Evolutionary conservation across 2,888 invertebrate species (phyloP).

Genomic region (Lumbricus terrestris): DNA sequence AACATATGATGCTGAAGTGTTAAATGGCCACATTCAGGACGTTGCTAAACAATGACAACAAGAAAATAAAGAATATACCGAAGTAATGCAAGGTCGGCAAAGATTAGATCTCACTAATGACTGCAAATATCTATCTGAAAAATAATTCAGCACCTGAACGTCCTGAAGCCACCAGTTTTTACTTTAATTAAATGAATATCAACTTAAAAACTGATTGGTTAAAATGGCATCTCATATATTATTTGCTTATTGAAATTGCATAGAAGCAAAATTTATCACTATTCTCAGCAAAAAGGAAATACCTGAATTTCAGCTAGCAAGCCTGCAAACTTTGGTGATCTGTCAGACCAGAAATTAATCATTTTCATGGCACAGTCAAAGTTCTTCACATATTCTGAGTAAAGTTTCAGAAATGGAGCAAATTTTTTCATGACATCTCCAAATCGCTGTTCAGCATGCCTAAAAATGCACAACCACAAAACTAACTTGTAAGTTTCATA

Average conservation of each 20-base stretch:
- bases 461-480: background rate
- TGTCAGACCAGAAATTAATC: conserved; percentile 65
- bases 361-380: conserved; percentile 68
- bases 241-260: background rate
- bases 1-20: conserved; percentile 65
- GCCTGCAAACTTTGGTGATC: conserved; percentile 65
- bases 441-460: conserved; percentile 46
- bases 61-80: background rate
- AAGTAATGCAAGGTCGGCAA: background rate
- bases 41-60: conserved; percentile 51
- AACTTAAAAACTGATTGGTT: background rate
- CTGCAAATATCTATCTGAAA: background rate
- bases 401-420: conserved; percentile 71
- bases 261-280: background rate
- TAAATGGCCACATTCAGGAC: conserved; percentile 63
- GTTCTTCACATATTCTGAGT: conserved; percentile 70
- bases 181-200: background rate
- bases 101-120: background rate
- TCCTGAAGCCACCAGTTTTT: background rate
- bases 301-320: conserved; percentile 34
- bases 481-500: background rate
- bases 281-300: background rate
- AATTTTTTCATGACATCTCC: conserved; percentile 69
- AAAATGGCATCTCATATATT: conserved; percentile 4
- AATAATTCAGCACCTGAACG: background rate